Percentiles rank a stretch among this genome's conserved stretches.
Evolutionary conservation across 2,888 invertebrate genomes (phyloP).

Genomic region (Eupithecia exiguata): DNA sequence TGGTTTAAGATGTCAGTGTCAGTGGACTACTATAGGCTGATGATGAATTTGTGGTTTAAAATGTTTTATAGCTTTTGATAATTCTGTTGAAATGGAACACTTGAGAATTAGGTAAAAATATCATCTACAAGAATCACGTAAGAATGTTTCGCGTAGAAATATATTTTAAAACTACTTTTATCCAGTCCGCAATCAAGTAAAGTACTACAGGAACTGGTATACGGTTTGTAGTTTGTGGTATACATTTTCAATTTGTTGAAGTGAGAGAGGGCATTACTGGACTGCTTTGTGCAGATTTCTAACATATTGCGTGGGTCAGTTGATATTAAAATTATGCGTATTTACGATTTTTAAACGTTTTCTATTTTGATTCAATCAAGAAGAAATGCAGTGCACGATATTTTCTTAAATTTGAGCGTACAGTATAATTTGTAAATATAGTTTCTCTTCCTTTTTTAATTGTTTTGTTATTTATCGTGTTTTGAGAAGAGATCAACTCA

Average conservation of each 20-base stretch:
- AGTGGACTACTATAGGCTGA: no score
- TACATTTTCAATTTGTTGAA: slow-evolving; percentile 24
- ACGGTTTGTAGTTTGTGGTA: slow-evolving; percentile 12
- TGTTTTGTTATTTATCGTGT: no score
- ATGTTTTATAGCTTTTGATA: no score
- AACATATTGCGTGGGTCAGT: neutral
- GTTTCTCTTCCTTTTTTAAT: no score
- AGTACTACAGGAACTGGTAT: slow-evolving; percentile 6
- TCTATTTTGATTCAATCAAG: neutral
- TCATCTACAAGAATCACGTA: neutral
- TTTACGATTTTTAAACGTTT: neutral
- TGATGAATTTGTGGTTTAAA: no score
- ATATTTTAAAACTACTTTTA: slow-evolving; percentile 22
- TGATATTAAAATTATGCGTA: neutral
- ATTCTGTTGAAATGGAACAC: no score
- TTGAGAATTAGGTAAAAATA: neutral
- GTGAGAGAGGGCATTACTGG: slow-evolving; percentile 7
- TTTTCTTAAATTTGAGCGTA: neutral
- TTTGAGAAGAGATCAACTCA: no score
- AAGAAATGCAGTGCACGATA: neutral
- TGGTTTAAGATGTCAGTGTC: no score
- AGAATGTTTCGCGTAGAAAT: slow-evolving; percentile 10
- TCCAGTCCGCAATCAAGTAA: slow-evolving; percentile 24
- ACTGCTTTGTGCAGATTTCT: slow-evolving; percentile 5
- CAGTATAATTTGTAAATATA: no score